Evolutionary conservation across 30 jellyfish, hydroid and myxozoan species (phyloP).

Genomic region (Aurelia coerulea): DNA sequence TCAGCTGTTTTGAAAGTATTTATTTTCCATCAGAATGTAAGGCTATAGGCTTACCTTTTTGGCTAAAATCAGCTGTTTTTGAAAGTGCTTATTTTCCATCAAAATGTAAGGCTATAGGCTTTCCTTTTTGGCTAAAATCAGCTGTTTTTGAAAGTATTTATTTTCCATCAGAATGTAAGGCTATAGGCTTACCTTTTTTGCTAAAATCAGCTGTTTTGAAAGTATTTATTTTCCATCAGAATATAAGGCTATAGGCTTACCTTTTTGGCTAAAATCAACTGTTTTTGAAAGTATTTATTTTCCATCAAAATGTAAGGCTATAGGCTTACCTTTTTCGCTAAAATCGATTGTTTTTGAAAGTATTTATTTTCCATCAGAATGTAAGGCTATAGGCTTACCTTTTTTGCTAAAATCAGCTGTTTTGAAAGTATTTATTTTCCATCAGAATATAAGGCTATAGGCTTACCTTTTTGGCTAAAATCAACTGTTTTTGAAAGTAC

Average conservation of each 20-base stretch:
- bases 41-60: neutral
- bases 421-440: neutral
- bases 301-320: neutral
- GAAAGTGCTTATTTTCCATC: neutral
- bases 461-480: neutral
- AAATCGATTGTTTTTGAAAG: neutral
- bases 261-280: neutral
- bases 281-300: neutral
- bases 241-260: neutral
- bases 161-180: neutral
- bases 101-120: neutral
- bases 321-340: neutral
- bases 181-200: neutral
- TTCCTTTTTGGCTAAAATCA: neutral
- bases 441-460: neutral
- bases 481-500: neutral
- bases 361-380: neutral
- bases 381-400: neutral
- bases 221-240: neutral
- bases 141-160: neutral
- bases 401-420: neutral
- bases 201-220: neutral
- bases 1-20: too few relatives aligned
- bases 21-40: neutral
- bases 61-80: neutral